phyloP scores from a whole-genome alignment of 2,888 invertebrate genomes.

The Isotomurus palustris region DNA sequence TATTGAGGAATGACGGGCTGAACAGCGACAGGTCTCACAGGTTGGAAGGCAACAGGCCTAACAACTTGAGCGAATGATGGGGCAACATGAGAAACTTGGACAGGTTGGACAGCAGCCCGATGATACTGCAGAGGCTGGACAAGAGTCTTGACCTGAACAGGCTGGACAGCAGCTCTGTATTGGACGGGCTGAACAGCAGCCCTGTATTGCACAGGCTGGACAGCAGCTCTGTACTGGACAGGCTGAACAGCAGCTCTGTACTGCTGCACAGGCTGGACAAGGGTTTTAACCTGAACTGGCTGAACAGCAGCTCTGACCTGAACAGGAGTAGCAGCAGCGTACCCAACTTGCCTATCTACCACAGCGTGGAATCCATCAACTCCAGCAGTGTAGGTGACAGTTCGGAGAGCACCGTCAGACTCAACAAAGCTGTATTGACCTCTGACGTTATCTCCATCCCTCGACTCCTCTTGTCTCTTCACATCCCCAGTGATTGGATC shows the following conservation, averaged over 20 bases:
- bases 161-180: neutral
- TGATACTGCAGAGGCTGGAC: neutral
- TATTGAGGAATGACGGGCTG: neutral
- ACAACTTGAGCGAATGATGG: neutral
- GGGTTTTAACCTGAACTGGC: neutral
- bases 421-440: conserved; percentile 24
- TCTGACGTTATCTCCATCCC: conserved; percentile 18
- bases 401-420: conserved; percentile 28
- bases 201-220: neutral
- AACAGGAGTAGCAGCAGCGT: conserved; percentile 5
- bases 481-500: conserved; percentile 25
- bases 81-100: too few relatives aligned
- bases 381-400: conserved; percentile 29
- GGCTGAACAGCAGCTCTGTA: neutral
- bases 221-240: neutral
- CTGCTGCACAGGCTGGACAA: neutral
- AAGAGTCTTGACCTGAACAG: neutral
- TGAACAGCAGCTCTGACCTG: neutral
- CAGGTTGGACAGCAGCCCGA: neutral
- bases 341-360: conserved; percentile 26
- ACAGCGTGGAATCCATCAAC: conserved; percentile 28
- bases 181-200: neutral
- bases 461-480: conserved; percentile 17
- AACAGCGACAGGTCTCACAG: neutral
- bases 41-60: neutral